These are phyloP conservation scores for Drosophila virilis DNA, from an alignment of 1,140 invertebrate species.

Conservation along the genomic window DNA sequence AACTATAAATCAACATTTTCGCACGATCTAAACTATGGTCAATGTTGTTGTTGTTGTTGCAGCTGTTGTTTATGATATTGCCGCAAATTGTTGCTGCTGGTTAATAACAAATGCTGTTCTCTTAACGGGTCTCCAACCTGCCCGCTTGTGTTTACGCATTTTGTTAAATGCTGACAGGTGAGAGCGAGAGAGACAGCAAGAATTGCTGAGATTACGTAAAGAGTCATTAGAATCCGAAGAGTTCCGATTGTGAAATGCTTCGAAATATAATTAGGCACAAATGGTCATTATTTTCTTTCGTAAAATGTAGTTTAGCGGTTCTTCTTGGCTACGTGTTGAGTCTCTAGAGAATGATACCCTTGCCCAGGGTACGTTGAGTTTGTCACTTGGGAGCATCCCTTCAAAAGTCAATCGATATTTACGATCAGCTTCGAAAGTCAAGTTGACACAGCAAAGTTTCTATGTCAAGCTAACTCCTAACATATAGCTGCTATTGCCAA, in stretches of 20 bases:
- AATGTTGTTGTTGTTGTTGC: slow-evolving; percentile 19
- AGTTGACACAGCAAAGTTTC: too few species aligned
- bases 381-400: too few species aligned
- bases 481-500: too few species aligned
- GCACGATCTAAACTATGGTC: slow-evolving; percentile 31
- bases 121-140: slow-evolving; percentile 18
- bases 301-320: too few species aligned
- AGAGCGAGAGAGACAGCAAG: neutral
- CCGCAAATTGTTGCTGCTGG: slow-evolving; percentile 29
- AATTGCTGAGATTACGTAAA: slow-evolving; percentile 16
- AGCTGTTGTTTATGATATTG: slow-evolving; percentile 37
- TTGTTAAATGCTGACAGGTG: neutral
- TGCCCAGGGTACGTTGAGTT: too few species aligned
- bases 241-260: slow-evolving; percentile 2
- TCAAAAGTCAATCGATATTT: too few species aligned
- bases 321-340: neutral
- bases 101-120: slow-evolving; percentile 33
- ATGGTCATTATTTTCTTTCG: neutral
- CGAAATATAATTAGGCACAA: neutral
- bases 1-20: slow-evolving; percentile 38
- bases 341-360: neutral
- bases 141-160: slow-evolving; percentile 20
- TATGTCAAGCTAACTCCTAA: too few species aligned
- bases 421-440: too few species aligned
- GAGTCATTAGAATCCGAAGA: neutral